Percentiles rank a stretch among this genome's conserved stretches.
Evolutionary conservation across 2,113 vertebrate genomes (phyloP).

Genomic region (Menura novaehollandiae): DNA sequence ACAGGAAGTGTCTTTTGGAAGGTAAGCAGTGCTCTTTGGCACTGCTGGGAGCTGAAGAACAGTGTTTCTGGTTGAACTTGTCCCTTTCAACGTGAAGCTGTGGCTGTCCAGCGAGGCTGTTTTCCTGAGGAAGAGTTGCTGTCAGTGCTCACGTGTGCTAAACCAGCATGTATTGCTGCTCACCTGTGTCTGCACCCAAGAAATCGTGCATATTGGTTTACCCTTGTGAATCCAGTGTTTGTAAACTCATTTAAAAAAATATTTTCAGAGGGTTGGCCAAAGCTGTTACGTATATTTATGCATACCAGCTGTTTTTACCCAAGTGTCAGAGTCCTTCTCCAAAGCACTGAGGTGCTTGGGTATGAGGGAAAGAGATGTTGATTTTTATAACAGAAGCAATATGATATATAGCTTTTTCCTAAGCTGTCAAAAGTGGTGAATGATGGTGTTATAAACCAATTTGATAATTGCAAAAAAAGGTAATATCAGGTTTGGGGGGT

Average conservation of each 20-base stretch:
- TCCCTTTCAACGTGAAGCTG: neutral
- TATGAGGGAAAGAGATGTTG: neutral
- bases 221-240: neutral
- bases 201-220: neutral
- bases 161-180: neutral
- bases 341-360: neutral
- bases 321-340: neutral
- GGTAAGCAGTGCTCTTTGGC: neutral
- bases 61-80: neutral
- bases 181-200: neutral
- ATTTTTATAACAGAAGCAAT: neutral
- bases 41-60: neutral
- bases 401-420: neutral
- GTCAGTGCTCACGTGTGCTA: neutral
- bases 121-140: neutral
- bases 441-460: neutral
- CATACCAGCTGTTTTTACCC: neutral
- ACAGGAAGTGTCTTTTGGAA: neutral
- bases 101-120: neutral
- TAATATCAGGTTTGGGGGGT: fast-evolving
- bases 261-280: neutral
- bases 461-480: neutral
- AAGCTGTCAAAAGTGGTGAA: neutral
- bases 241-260: neutral
- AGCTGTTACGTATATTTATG: neutral